Base-by-base conservation (phyloP, 2,113 vertebrate genomes). In the Spea bombifrons region DNA sequence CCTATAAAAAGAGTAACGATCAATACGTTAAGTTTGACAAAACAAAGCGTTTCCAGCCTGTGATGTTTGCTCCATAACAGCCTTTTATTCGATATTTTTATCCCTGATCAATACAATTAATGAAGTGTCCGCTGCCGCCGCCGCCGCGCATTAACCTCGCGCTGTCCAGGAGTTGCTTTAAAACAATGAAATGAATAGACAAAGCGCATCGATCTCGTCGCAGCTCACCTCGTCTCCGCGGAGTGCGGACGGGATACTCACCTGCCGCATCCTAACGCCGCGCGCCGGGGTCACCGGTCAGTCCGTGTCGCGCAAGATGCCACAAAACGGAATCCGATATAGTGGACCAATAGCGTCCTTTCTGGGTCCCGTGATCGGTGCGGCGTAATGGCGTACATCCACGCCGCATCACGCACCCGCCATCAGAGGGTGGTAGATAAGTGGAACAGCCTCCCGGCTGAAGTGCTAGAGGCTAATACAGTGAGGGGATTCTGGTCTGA, bases 71-170 rank as follows among this genome's bases (percentile, higher is more conserved):
- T 83, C 78, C 0, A 66, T 59, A 82, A 73, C 52, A 53, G 75
- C 73, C 78, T 82, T 71, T 71, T 52, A 70, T 83, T 78, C 82
- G 76, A 70, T 83, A 13, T 46, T 84, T 86, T 84, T 86, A 75
- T 83, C 75, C 66, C 84, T 83, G 84, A 87, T 88, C 86, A 82
- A 88, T 87, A 86, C 74, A 81, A 83, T 76, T 85, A 78, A 87
- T 88, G 86, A 84, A 76, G 81, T 85, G 71, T 78, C 83, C 66
- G 75, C 67, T 82, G 83, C 83, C 81, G 79, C 77, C 30, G 66
- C 84, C 73, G n/a, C n/a, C n/a, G n/a, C 79, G 52, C 49, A 81
- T 79, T 75, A 75, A 66, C 81, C 82, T 69, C 70, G 69, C 5
- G 76, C 81, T 85, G 76, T 78, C 79, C 83, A 74, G 71, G 49